These are phyloP conservation scores for Drosophila trichaetosa DNA, from an alignment of 2,888 invertebrate genomes.

Conservation along the genomic window DNA sequence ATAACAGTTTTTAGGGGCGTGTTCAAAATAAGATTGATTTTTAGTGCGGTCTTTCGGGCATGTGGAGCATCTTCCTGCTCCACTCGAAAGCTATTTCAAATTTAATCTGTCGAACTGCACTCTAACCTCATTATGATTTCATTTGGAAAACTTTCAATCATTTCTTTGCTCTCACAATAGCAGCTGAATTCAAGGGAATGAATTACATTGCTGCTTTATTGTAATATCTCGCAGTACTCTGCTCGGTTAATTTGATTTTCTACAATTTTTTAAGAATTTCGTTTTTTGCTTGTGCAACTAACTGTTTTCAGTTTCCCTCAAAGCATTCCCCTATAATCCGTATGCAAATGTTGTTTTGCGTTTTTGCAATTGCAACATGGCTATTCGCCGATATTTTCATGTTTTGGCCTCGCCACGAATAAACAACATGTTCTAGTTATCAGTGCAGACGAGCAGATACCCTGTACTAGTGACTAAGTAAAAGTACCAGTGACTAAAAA, in stretches of 20 bases:
- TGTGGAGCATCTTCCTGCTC: background rate
- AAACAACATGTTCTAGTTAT: background rate
- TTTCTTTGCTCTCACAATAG: background rate
- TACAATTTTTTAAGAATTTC: conserved; percentile 27
- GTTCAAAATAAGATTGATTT: conserved; percentile 53
- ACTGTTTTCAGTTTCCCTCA: conserved; percentile 18
- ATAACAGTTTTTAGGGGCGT: conserved; percentile 7
- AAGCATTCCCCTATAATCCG: conserved; percentile 29
- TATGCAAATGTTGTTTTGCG: conserved; percentile 15
- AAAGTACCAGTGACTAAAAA: background rate
- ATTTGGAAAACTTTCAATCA: background rate
- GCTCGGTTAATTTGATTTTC: conserved; percentile 13
- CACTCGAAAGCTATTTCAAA: background rate
- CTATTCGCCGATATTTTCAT: conserved; percentile 18
- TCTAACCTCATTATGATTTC: background rate
- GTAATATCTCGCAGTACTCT: background rate
- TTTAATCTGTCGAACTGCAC: background rate
- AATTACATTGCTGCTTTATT: conserved; percentile 15
- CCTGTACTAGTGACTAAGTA: background rate
- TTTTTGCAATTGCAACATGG: conserved; percentile 24
- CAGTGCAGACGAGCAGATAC: background rate
- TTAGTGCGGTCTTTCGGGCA: conserved; percentile 21
- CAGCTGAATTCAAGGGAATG: background rate
- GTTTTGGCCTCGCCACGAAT: conserved; percentile 9
- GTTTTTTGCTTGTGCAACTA: conserved; percentile 9